These are phyloP conservation scores for Tiliqua scincoides DNA, from an alignment of 2,113 vertebrate genomes.

Conservation along the genomic window DNA sequence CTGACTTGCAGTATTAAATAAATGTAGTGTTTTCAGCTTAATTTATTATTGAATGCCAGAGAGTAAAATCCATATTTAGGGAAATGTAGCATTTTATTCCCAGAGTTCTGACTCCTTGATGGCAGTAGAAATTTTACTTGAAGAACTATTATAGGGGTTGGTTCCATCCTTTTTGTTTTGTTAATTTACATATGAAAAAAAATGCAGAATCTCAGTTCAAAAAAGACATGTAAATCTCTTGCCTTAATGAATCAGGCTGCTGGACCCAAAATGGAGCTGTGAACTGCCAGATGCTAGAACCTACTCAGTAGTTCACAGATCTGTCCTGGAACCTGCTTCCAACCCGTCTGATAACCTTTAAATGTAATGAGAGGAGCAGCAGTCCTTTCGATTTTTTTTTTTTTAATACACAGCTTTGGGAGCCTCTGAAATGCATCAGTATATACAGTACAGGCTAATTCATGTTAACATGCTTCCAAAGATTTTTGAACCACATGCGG, in stretches of 20 bases:
- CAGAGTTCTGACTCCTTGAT: constrained; percentile 20
- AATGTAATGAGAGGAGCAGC: neutral
- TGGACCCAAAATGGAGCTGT: neutral
- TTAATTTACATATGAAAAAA: neutral
- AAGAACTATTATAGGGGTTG: constrained; percentile 33
- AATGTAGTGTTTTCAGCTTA: constrained; percentile 27
- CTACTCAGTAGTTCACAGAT: neutral
- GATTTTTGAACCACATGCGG: constrained; percentile 38
- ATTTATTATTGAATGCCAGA: constrained; percentile 40
- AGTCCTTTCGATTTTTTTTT: neutral
- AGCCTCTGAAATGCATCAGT: constrained; percentile 7
- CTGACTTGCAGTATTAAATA: constrained; percentile 56
- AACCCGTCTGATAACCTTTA: neutral
- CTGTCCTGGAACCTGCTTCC: neutral
- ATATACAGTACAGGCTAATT: constrained; percentile 3
- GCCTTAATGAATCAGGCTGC: neutral
- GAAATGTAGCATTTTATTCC: neutral
- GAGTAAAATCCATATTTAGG: constrained; percentile 27
- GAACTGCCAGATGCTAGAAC: neutral
- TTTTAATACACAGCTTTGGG: constrained; percentile 12
- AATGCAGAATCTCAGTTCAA: neutral
- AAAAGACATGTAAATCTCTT: neutral
- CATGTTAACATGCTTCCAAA: constrained; percentile 6
- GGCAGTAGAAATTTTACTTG: constrained; percentile 34
- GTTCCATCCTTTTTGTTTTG: constrained; percentile 11